Evolutionary conservation across 2,888 invertebrate species (phyloP), one percentile per base, ranked within the genome.

Genomic region (Panorpa germanica): DNA sequence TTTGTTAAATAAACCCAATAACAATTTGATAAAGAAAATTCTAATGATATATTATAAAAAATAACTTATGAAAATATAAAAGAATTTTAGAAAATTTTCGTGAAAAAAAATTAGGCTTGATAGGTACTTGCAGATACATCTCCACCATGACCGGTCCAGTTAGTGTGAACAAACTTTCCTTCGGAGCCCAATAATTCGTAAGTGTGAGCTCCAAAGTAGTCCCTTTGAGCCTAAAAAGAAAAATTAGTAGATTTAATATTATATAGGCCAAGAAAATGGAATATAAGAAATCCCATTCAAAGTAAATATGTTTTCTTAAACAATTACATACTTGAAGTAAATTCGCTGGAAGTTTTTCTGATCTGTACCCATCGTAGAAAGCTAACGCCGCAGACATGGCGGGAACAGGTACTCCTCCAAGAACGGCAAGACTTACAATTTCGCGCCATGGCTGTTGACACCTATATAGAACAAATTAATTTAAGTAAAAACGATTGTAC

Each of bases 71-170:
- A n/a, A n/a, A n/a, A n/a, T n/a, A n/a, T n/a, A n/a, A n/a, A n/a
- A n/a, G n/a, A n/a, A n/a, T n/a, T n/a, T n/a, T n/a, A n/a, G n/a
- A n/a, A n/a, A n/a, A n/a, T n/a, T n/a, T n/a, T n/a, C n/a, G n/a
- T n/a, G n/a, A 19, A 8, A 5, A 7, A 12, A 37, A 13, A 15
- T 55, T 65, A 81, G 34, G 72, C 82, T 48, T 72, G 67, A 44
- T 93, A 93, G 8, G 90, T 86, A 35, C 83, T 76, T n/a, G 91
- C 85, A 2, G 91, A 86, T 4, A 91, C 86, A 46, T 85, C 82
- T 35, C 93, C 93, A 17, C 98, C 98, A 43, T 83, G 85, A 9
- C 98, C 98, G 7, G 96, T 98, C 98, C 98, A 98, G 59, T 98
- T 96, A 37, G 96, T 96, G 56, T 99, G 98, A 3, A 86, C 68